A percentile compares a stretch with the other conserved stretches of the same genome.
Evolutionary conservation across 2,797 vertebrate genomes (phyloP).

Genomic region (Trematomus bernacchii): DNA sequence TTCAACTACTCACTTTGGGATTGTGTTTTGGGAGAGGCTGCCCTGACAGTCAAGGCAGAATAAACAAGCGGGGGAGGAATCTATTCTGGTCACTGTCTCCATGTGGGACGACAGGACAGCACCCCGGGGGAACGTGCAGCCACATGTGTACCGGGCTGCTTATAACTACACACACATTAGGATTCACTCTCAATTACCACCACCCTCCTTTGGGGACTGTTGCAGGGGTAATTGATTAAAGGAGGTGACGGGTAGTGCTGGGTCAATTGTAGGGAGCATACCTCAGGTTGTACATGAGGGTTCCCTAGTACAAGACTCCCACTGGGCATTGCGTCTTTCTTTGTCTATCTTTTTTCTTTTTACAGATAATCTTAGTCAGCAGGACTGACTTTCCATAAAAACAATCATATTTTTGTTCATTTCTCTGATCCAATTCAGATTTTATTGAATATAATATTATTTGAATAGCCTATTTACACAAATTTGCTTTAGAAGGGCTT

Average conservation of each 20-base stretch:
- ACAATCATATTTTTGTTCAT: background rate
- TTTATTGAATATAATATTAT: too few species aligned
- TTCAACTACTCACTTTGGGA: constrained; percentile 58
- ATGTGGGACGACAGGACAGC: constrained; percentile 18
- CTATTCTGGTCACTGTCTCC: constrained; percentile 38
- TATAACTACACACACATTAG: background rate
- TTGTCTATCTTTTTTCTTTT: background rate
- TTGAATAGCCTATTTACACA: too few species aligned
- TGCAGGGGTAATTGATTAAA: constrained; percentile 39
- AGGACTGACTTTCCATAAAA: background rate
- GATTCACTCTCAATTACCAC: background rate
- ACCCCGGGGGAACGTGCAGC: constrained; percentile 24
- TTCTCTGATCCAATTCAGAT: too few species aligned
- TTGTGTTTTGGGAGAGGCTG: constrained; percentile 41
- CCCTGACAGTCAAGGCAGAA: constrained; percentile 33
- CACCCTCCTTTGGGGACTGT: background rate
- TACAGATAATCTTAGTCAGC: background rate
- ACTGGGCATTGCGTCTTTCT: background rate
- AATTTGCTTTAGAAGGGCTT: too few species aligned
- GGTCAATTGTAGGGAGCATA: constrained; percentile 35
- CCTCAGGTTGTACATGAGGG: constrained; percentile 15
- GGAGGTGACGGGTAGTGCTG: constrained; percentile 44
- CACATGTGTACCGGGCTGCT: constrained; percentile 46
- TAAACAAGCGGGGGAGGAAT: constrained; percentile 35
- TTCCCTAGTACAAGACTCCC: constrained; percentile 6